phyloP scores from a whole-genome alignment of 1,140 invertebrate species.

The Dendrolimus punctatus region DNA sequence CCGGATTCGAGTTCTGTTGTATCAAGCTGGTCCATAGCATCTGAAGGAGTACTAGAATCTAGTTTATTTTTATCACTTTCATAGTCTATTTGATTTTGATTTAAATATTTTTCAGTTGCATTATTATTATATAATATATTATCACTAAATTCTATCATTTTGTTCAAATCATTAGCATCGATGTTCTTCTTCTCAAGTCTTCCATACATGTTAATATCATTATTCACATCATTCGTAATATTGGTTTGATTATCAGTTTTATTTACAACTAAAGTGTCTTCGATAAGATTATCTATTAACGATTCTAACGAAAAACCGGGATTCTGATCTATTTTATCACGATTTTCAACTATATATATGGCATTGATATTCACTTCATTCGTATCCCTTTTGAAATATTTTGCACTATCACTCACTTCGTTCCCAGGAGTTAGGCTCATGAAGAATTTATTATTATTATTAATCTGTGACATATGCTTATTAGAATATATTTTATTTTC shows the following conservation, averaged over 20 bases:
- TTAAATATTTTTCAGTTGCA: too few species aligned
- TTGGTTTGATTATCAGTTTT: neutral
- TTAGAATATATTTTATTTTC: neutral
- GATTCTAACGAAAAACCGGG: slow-evolving; percentile 32
- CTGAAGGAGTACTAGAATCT: too few species aligned
- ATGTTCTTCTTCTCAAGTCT: too few species aligned
- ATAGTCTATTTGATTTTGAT: too few species aligned
- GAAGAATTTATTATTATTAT: slow-evolving; percentile 6
- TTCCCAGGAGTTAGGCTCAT: slow-evolving; percentile 12
- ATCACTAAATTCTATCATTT: too few species aligned
- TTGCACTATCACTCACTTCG: slow-evolving; percentile 19
- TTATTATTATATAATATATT: too few species aligned
- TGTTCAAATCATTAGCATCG: too few species aligned
- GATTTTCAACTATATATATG: slow-evolving; percentile 18
- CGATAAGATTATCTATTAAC: slow-evolving; percentile 39
- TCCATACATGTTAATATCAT: too few species aligned
- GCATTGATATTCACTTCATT: slow-evolving; percentile 17
- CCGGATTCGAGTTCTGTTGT: too few species aligned
- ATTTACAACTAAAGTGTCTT: slow-evolving; percentile 22
- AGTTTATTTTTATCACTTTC: too few species aligned
- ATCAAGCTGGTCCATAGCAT: too few species aligned
- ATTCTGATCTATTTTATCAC: slow-evolving; percentile 10
- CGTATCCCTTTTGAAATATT: slow-evolving; percentile 39
- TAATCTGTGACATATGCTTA: neutral
- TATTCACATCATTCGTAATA: too few species aligned